Base-by-base conservation (phyloP, 2,113 vertebrate genomes). In the Pachyramphus minor region DNA sequence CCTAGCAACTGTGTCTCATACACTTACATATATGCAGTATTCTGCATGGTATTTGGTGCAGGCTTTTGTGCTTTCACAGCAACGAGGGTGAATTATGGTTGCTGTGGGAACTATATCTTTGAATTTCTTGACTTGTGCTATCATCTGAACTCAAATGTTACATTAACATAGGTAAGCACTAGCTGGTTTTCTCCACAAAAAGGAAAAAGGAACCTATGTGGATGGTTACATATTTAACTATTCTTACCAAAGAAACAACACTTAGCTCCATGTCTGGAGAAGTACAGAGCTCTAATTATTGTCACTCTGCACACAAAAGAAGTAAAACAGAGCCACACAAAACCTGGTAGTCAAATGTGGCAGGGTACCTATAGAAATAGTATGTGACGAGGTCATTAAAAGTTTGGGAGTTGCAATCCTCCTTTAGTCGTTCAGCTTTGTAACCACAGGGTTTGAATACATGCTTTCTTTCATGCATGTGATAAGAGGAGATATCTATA, bases 61-160 rank as follows among this genome's bases (percentile, higher is more conserved):
- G 93, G 93, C 72, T 95, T 96, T 90, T 94, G 88, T 94, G 85
- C 79, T 90, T 93, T 94, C 85, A 58, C 88, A 93, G 92, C 79
- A 90, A 56, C 27, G 8, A 93, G 52, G 82, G 52, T 96, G 93
- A 96, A 92, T 95, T 96, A 87, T 78, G 96, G 96, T 97, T 97
- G 96, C 96, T 96, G 96, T 96, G 95, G 96, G 96, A 97, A 97
- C 96, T 94, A 77, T 72, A 93, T 84, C 85, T 95, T 83, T 53
- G 73, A 90, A 90, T 96, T 95, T 94, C 79, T 75, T 94, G 87
- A 93, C 88, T 94, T 72, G 52, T 58, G 85, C 76, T 90, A 89
- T 42, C 92, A 92, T 92, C 85, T 78, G 85, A 96, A 84, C 90
- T 94, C 69, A 97, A 97, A 95, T 96, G 87, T 90, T 96, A 90